Conservation (phyloP, 2,113 vertebrate species). For the Trematocara zebra region DNA sequence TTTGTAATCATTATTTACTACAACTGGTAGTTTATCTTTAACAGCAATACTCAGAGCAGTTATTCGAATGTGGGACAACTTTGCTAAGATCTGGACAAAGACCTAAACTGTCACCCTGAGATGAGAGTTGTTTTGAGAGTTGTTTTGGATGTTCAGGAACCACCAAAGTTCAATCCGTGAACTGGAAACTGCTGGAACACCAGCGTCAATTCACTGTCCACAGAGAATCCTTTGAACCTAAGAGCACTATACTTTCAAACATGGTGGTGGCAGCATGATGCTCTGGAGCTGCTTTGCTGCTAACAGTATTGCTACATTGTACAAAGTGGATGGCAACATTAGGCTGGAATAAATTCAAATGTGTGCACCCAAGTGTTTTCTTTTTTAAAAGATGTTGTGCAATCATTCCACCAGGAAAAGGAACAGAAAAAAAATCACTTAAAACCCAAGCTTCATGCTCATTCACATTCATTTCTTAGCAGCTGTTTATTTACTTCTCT, state of each 20-base stretch:
- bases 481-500: neutral
- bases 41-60: neutral
- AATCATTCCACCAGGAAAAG: neutral
- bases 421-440: accelerated
- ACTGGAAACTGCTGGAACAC: neutral
- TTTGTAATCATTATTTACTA: neutral
- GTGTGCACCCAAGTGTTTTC: neutral
- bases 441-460: neutral
- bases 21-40: neutral
- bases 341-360: neutral
- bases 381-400: neutral
- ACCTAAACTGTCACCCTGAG: neutral
- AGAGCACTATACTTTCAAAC: neutral
- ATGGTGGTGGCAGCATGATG: neutral
- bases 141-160: neutral
- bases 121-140: neutral
- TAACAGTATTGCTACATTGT: neutral
- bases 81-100: neutral
- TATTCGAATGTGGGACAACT: neutral
- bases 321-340: neutral
- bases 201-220: neutral
- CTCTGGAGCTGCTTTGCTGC: neutral
- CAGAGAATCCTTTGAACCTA: neutral
- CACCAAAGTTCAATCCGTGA: neutral
- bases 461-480: neutral